phyloP scores from a whole-genome alignment of 2,888 invertebrate species.

The Pterostichus madidus region DNA sequence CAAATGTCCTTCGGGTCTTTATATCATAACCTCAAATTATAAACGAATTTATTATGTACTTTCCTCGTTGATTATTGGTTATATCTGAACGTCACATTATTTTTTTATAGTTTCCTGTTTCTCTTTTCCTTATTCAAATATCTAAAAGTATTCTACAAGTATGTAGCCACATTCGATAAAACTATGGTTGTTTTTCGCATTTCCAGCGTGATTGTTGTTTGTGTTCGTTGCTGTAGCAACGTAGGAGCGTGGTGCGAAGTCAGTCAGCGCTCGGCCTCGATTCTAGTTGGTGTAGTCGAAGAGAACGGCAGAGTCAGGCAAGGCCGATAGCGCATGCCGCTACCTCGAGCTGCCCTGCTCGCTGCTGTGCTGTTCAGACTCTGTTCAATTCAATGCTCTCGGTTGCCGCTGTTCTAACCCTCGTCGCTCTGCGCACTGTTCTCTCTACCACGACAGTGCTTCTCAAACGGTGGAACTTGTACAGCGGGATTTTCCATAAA shows the following conservation, averaged over 20 bases:
- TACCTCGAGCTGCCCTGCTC: neutral
- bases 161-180: neutral
- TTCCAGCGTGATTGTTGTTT: slow-evolving; percentile 28
- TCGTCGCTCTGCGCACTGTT: slow-evolving; percentile 17
- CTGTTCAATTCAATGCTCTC: slow-evolving; percentile 73
- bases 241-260: slow-evolving; percentile 15
- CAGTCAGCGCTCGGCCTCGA: slow-evolving; percentile 46
- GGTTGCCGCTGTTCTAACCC: slow-evolving; percentile 18
- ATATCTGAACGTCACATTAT: too few relatives aligned
- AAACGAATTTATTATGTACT: neutral
- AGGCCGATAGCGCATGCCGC: slow-evolving; percentile 39
- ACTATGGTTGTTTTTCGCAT: neutral
- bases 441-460: neutral
- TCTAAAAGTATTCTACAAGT: too few relatives aligned
- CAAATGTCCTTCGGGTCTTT: neutral
- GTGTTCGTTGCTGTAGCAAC: slow-evolving; percentile 41
- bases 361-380: slow-evolving; percentile 78
- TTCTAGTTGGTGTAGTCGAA: slow-evolving; percentile 27
- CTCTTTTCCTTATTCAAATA: neutral
- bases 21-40: too few relatives aligned
- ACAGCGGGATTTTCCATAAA: neutral
- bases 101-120: neutral
- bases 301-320: slow-evolving; percentile 40
- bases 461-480: slow-evolving; percentile 6
- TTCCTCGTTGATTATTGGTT: neutral